Percentiles rank a stretch among this genome's conserved stretches.
These are phyloP conservation scores for Hyperoplus lanceolatus DNA, from an alignment of 2,797 vertebrate genomes.

Conservation along the genomic window DNA sequence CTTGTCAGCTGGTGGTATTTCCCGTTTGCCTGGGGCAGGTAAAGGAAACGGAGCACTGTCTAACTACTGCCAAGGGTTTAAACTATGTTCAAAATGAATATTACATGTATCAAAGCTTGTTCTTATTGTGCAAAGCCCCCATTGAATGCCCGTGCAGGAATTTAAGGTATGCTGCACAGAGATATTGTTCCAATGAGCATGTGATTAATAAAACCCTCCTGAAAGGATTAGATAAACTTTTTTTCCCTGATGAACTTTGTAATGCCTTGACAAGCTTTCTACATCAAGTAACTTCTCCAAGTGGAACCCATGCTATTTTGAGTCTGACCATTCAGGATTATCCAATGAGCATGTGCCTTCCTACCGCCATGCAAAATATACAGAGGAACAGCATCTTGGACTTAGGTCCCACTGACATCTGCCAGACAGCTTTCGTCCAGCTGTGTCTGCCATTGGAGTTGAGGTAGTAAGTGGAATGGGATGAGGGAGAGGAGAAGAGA, in stretches of 20 bases:
- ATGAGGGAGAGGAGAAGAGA: constrained; percentile 45
- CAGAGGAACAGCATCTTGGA: constrained; percentile 78
- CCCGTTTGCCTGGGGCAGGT: constrained; percentile 60
- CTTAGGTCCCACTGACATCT: constrained; percentile 81
- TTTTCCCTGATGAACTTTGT: constrained; percentile 64
- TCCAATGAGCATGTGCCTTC: constrained; percentile 67
- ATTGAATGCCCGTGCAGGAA: constrained; percentile 66
- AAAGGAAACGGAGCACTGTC: constrained; percentile 35
- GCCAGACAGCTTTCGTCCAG: constrained; percentile 85
- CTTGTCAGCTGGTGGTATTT: constrained; percentile 70
- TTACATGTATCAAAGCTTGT: constrained; percentile 53
- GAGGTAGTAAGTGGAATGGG: constrained; percentile 44
- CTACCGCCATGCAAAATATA: constrained; percentile 81
- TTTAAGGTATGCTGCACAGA: constrained; percentile 72
- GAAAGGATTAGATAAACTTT: constrained; percentile 75
- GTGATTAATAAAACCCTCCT: constrained; percentile 79
- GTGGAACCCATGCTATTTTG: constrained; percentile 68
- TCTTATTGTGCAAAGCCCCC: constrained; percentile 59
- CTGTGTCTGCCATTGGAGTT: constrained; percentile 67
- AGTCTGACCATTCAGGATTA: constrained; percentile 66
- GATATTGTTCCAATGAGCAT: constrained; percentile 74
- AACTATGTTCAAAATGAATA: constrained; percentile 44
- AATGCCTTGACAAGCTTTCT: constrained; percentile 60
- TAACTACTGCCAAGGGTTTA: constrained; percentile 34
- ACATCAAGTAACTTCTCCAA: constrained; percentile 53